Evolutionary conservation across 2,888 invertebrate genomes (phyloP).

Genomic region (Agrenia bidenticulata): DNA sequence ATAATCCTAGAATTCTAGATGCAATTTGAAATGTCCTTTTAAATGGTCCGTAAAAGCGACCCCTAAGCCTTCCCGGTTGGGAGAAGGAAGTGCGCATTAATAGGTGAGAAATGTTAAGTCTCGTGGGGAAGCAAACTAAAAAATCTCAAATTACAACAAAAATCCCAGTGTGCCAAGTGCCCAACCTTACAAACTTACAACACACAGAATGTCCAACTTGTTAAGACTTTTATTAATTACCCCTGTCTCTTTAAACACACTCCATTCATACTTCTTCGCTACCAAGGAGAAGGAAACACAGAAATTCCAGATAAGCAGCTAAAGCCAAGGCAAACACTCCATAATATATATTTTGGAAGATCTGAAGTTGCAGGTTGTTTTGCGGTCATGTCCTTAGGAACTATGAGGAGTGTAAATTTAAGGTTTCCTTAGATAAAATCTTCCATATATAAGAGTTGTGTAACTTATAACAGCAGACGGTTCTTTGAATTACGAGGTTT

Average conservation of each 20-base stretch:
- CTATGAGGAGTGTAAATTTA: neutral
- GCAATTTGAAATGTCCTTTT: slow-evolving; percentile 35
- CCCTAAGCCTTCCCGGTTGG: slow-evolving; percentile 2
- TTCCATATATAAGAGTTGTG: neutral
- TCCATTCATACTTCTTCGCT: slow-evolving; percentile 18
- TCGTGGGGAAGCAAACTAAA: slow-evolving; percentile 20
- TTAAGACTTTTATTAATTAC: slow-evolving; percentile 38
- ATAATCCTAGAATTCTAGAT: slow-evolving; percentile 4
- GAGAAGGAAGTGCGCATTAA: slow-evolving; percentile 10
- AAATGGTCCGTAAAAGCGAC: slow-evolving; percentile 46
- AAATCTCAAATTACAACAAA: slow-evolving; percentile 29
- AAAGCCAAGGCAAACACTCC: neutral
- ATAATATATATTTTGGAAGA: neutral
- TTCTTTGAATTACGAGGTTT: neutral
- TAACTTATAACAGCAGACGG: neutral
- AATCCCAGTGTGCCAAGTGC: neutral
- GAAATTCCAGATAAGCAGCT: neutral
- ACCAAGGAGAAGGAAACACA: neutral
- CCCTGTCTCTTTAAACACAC: slow-evolving; percentile 31
- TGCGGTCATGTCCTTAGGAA: neutral
- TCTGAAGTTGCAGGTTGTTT: slow-evolving; percentile 2
- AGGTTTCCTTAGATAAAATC: neutral
- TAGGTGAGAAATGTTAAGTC: slow-evolving; percentile 25
- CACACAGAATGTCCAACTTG: slow-evolving; percentile 16
- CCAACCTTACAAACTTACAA: neutral